Conservation (phyloP, 2,113 vertebrate species). For the Pseudois nayaur region DNA sequence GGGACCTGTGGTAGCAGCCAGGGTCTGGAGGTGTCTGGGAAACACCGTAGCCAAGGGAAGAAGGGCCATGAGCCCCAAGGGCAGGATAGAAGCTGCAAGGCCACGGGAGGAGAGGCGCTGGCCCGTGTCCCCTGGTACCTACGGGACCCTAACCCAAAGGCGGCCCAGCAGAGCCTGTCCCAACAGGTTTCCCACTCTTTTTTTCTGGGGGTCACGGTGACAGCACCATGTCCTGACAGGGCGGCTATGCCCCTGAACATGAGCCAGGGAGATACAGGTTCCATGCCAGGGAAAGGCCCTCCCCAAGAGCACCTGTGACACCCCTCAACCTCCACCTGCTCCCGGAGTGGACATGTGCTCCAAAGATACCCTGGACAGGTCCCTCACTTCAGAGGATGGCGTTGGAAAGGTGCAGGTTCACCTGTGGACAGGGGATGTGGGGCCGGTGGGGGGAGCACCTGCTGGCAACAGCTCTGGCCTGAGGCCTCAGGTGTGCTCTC, state of each 20-base stretch:
- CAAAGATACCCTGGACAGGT: not conserved
- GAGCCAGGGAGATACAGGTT: not conserved
- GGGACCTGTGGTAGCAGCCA: not conserved
- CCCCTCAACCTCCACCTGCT: accelerated
- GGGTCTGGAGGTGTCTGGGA: not conserved
- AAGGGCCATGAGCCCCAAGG: not conserved
- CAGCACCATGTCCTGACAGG: not conserved
- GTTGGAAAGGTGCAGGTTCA: not conserved
- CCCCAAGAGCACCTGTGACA: not conserved
- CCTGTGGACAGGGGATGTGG: not conserved
- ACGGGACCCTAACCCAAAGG: not conserved
- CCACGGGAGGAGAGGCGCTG: not conserved
- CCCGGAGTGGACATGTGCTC: not conserved
- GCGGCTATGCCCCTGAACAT: not conserved
- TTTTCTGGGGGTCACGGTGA: not conserved
- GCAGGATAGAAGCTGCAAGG: not conserved
- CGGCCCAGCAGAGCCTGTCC: not conserved
- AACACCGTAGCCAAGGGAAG: not conserved
- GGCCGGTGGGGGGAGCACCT: not conserved
- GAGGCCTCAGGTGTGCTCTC: too few species aligned
- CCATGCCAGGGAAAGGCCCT: not conserved
- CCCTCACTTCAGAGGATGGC: not conserved
- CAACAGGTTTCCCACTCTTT: accelerated
- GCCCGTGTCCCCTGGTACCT: not conserved
- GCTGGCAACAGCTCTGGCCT: not conserved